Base-by-base conservation (phyloP, 92 coral and sea anemone species). In the Phymanthus crucifer region DNA sequence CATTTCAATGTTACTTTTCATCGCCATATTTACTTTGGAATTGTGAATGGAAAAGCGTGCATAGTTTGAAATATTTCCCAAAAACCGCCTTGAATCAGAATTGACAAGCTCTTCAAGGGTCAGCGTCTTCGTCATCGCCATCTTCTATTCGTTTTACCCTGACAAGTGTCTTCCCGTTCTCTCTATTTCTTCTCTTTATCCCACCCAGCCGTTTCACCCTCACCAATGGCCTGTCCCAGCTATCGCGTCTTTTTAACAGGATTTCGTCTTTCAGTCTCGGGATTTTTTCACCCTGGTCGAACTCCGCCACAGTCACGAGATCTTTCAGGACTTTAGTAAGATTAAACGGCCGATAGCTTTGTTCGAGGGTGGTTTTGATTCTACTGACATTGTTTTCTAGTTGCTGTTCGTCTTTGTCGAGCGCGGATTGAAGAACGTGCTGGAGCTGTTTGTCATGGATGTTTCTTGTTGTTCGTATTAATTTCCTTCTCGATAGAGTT, bases 91-190 rank as follows among this genome's bases (percentile, higher is more conserved):
- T n/a, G n/a, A n/a, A n/a, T n/a, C n/a, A n/a, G n/a, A n/a, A n/a
- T n/a, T n/a, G n/a, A n/a, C n/a, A n/a, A n/a, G n/a, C n/a, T n/a
- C n/a, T n/a, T n/a, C n/a, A n/a, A n/a, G n/a, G n/a, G n/a, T n/a
- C n/a, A n/a, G n/a, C n/a, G n/a, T n/a, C n/a, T n/a, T n/a, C n/a
- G n/a, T n/a, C n/a, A 19, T 69, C 77, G 0, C 47, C 77, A 14
- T 16, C 46, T 31, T 80, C 84, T 18, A 56, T 34, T 73, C 85
- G 57, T 48, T 81, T 81, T 0, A 73, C 79, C 23, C 85, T 31
- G 4, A 81, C 46, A 16, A 81, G 56, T 17, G 69, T 34, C 3
- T 56, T 37, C 11, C 73, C 79, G 23, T 78, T 80, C 19, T 7
- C 73, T 34, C 23, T 43, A 40, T 19, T 36, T 40, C 78, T 26